These are phyloP conservation scores for Dynastes hyllus DNA, from an alignment of 2,888 invertebrate genomes.

Conservation along the genomic window DNA sequence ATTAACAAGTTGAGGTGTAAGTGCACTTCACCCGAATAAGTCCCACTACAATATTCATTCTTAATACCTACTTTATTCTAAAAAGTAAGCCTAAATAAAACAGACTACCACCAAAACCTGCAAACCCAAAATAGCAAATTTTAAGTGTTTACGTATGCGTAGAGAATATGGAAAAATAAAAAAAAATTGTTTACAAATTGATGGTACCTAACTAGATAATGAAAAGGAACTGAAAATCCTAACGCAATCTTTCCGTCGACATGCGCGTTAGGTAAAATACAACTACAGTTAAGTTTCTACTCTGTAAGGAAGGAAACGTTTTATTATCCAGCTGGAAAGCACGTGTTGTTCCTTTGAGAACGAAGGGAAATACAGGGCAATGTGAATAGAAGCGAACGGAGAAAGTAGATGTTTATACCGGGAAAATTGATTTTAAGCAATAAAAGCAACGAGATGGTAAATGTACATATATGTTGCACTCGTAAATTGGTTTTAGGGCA, in stretches of 20 bases:
- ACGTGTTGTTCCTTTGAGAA: conserved; percentile 12
- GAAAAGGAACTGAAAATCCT: conserved; percentile 17
- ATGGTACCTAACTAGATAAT: not conserved
- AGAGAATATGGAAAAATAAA: not conserved
- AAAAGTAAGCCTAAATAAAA: too few species aligned
- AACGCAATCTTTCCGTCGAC: not conserved
- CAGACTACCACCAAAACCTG: not conserved
- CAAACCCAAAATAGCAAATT: not conserved
- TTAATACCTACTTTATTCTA: too few species aligned
- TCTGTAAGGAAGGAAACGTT: not conserved
- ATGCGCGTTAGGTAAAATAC: conserved; percentile 8
- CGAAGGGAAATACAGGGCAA: not conserved
- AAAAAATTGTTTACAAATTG: conserved; percentile 13
- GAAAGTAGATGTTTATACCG: not conserved
- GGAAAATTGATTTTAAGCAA: not conserved
- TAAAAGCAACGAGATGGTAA: not conserved
- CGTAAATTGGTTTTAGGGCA: too few species aligned
- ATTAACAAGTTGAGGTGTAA: too few species aligned
- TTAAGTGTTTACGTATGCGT: not conserved
- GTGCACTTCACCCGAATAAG: too few species aligned
- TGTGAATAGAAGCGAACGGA: not conserved
- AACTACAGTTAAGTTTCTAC: not conserved
- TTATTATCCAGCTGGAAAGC: not conserved
- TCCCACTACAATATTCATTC: too few species aligned
- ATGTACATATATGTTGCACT: too few species aligned